A percentile compares a stretch with the other conserved stretches of the same genome.
Conservation (phyloP, 2,797 vertebrate genomes). For the Lemur catta region DNA sequence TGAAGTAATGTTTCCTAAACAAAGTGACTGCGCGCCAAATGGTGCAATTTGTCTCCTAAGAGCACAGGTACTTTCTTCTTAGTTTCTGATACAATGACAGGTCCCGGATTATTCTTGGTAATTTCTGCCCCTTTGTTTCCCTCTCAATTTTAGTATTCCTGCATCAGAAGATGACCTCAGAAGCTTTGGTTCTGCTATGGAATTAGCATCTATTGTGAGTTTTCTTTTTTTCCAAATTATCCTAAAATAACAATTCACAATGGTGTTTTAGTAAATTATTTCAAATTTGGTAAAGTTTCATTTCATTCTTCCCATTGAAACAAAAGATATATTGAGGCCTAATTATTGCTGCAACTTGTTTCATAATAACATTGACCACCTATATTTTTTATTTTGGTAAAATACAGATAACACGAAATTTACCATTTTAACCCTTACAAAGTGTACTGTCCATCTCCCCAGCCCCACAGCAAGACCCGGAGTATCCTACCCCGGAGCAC, state of each 20-base stretch:
- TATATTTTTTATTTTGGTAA: background rate
- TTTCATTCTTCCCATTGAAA: background rate
- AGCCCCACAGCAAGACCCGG: background rate
- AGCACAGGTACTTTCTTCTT: background rate
- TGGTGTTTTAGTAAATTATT: background rate
- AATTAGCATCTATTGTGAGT: background rate
- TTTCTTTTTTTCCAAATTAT: background rate
- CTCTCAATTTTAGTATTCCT: background rate
- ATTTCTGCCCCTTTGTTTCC: background rate
- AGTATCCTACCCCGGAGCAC: rapidly evolving
- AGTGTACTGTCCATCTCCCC: background rate
- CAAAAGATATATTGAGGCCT: background rate
- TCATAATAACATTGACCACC: background rate
- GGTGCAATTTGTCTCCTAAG: background rate
- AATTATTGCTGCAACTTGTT: background rate
- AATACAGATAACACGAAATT: background rate
- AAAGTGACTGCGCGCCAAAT: background rate
- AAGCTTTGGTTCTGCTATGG: background rate
- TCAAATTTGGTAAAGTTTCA: background rate
- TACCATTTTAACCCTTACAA: background rate
- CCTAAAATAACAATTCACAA: background rate
- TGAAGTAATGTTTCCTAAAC: background rate
- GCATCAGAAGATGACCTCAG: background rate
- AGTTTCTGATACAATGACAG: background rate
- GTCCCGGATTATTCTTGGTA: background rate